Percentiles rank a stretch among this genome's conserved stretches.
phyloP scores from a whole-genome alignment of 2,113 vertebrate species.

The Formicarius rufipectus region DNA sequence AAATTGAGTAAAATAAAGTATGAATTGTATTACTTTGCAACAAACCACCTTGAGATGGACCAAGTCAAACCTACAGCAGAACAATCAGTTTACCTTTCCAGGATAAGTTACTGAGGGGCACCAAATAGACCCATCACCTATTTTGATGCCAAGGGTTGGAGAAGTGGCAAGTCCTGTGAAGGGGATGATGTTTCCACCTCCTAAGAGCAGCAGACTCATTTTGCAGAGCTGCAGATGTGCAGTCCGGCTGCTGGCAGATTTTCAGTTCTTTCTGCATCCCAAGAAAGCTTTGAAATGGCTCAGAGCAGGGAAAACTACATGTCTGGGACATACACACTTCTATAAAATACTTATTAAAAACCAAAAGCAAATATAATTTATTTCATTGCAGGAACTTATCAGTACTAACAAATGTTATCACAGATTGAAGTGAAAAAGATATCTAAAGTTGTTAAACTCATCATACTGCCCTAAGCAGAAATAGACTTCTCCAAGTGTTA shows the following conservation, averaged over 20 bases:
- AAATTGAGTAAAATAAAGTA: not conserved
- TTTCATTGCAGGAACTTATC: not conserved
- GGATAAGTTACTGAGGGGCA: not conserved
- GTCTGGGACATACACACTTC: not conserved
- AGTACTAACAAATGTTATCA: not conserved
- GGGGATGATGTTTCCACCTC: not conserved
- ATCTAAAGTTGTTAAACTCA: not conserved
- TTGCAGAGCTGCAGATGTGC: not conserved
- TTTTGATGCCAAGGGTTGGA: not conserved
- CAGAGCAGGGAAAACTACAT: rapidly evolving
- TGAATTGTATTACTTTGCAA: not conserved
- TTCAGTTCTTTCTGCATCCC: not conserved
- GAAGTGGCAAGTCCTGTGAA: not conserved
- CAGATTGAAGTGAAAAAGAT: not conserved
- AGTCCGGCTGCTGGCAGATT: not conserved
- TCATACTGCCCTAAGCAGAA: not conserved
- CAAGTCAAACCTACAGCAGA: not conserved
- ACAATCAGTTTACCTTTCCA: not conserved
- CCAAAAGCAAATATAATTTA: not conserved
- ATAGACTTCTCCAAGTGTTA: not conserved
- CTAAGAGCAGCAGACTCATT: not conserved
- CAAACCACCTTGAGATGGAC: not conserved
- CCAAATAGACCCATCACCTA: not conserved
- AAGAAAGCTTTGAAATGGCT: not conserved
- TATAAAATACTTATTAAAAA: not conserved